Evolutionary conservation across 1,140 invertebrate species (phyloP).

Genomic region (Lucilia sericata): DNA sequence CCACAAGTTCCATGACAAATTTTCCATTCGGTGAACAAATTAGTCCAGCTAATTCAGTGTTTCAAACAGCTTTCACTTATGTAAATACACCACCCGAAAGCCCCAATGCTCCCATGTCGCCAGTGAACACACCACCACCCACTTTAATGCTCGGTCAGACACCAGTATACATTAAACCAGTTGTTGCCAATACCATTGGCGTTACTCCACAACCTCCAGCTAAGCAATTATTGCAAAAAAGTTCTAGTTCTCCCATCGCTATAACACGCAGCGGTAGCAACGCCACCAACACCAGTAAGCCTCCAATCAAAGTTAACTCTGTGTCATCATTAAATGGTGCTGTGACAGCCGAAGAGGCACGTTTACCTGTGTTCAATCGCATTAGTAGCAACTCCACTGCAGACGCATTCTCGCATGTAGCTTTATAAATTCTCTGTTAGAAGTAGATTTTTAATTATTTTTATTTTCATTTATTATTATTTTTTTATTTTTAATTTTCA

Average conservation of each 20-base stretch:
- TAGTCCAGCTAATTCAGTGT: slow-evolving; percentile 49
- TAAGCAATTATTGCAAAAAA: slow-evolving; percentile 62
- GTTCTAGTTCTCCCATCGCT: slow-evolving; percentile 55
- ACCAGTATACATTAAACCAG: slow-evolving; percentile 50
- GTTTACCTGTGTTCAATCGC: slow-evolving; percentile 80
- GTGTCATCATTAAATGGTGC: slow-evolving; percentile 49
- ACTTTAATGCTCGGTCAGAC: slow-evolving; percentile 57
- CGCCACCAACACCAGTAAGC: slow-evolving; percentile 21
- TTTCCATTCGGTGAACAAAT: slow-evolving; percentile 76
- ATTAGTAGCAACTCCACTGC: slow-evolving; percentile 72
- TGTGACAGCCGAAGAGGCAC: slow-evolving; percentile 55
- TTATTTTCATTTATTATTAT: no score
- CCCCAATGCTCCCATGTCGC: slow-evolving; percentile 64
- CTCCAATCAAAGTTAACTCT: slow-evolving; percentile 47
- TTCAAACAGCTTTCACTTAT: slow-evolving; percentile 50
- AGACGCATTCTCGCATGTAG: slow-evolving; percentile 72
- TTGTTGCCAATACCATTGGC: slow-evolving; percentile 41
- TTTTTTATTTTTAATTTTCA: neutral
- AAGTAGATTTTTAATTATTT: slow-evolving; percentile 21
- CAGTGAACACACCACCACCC: slow-evolving; percentile 64
- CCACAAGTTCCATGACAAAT: slow-evolving; percentile 77
- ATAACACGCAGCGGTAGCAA: slow-evolving; percentile 47
- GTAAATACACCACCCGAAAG: slow-evolving; percentile 62
- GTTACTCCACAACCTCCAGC: slow-evolving; percentile 47
- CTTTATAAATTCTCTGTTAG: slow-evolving; percentile 67